Conservation (phyloP, 2,113 vertebrate genomes). For the Fregetta grallaria region DNA sequence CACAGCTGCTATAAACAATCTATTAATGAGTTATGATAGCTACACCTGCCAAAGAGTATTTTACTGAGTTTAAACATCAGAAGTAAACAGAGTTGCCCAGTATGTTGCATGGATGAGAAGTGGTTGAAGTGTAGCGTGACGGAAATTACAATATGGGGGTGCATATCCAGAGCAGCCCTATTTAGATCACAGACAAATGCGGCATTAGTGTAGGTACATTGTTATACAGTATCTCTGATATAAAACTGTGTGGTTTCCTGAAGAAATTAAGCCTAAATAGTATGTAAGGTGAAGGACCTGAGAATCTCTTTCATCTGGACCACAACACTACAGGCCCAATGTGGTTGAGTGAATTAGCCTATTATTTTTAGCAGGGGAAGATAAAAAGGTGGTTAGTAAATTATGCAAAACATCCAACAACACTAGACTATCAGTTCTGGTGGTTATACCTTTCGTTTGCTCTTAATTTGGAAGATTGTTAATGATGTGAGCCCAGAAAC, state of each 20-base stretch:
- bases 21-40: background rate
- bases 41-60: background rate
- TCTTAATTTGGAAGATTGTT: background rate
- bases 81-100: background rate
- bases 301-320: background rate
- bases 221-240: background rate
- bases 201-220: accelerated
- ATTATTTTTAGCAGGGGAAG: background rate
- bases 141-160: background rate
- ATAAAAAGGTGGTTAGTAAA: background rate
- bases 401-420: background rate
- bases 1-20: background rate
- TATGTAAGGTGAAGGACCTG: background rate
- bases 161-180: background rate
- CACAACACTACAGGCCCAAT: background rate
- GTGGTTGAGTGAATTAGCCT: background rate
- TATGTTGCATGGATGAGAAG: background rate
- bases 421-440: background rate
- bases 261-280: background rate
- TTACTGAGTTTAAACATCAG: background rate
- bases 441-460: background rate
- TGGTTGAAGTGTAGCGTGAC: background rate
- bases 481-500: background rate
- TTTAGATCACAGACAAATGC: background rate
- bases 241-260: background rate